These are phyloP conservation scores for Parapsyche elsis DNA, from an alignment of 1,140 invertebrate genomes.

Conservation along the genomic window DNA sequence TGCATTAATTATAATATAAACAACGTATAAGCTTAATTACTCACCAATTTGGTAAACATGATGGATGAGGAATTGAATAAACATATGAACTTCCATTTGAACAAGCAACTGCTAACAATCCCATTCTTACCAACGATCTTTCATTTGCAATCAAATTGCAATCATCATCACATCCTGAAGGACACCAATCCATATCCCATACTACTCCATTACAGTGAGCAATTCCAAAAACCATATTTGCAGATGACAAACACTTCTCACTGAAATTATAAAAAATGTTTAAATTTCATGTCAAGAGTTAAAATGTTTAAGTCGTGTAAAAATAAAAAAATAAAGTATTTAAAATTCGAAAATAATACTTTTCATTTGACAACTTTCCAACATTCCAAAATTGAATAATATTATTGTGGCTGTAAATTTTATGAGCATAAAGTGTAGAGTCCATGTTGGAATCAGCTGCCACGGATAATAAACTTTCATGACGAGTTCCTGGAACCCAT, in stretches of 20 bases:
- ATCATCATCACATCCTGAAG: constrained; percentile 73
- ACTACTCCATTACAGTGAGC: constrained; percentile 74
- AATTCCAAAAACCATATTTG: constrained; percentile 68
- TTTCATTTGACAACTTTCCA: constrained; percentile 62
- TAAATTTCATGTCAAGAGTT: no score
- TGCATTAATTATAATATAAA: background rate
- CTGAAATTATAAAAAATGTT: background rate
- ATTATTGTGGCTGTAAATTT: constrained; percentile 62
- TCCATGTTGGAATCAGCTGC: constrained; percentile 66
- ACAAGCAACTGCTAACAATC: constrained; percentile 76
- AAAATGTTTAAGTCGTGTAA: background rate
- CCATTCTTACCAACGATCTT: constrained; percentile 65
- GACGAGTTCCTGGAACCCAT: constrained; percentile 67
- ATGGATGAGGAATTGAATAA: constrained; percentile 71
- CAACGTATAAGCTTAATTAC: background rate
- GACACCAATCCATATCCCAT: constrained; percentile 81
- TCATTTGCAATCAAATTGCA: constrained; percentile 42
- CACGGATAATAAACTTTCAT: constrained; percentile 69
- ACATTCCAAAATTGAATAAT: constrained; percentile 73
- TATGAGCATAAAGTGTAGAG: constrained; percentile 59
- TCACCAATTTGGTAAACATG: constrained; percentile 51
- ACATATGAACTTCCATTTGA: constrained; percentile 73
- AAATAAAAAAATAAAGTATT: background rate
- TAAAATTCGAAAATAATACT: constrained; percentile 1
- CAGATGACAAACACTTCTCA: constrained; percentile 49